phyloP scores from a whole-genome alignment of 2,797 vertebrate species.

The Mormyrus proboscirostris region DNA sequence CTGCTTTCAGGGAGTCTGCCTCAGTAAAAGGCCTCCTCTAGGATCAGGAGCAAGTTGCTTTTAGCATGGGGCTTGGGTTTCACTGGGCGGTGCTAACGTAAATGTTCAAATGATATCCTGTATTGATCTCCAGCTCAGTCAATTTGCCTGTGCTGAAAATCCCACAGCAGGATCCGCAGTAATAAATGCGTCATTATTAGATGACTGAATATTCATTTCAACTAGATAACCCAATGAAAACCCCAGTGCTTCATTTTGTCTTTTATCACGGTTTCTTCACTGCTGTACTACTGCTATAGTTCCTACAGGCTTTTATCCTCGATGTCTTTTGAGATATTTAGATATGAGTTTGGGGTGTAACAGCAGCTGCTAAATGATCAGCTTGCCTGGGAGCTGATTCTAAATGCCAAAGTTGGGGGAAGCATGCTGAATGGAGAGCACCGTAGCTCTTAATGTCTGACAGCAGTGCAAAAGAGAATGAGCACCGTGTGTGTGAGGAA shows the following conservation, averaged over 20 bases:
- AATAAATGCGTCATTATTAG: slow-evolving; percentile 21
- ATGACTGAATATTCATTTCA: slow-evolving; percentile 10
- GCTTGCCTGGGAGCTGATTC: neutral
- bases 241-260: neutral
- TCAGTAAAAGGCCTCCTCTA: slow-evolving; percentile 13
- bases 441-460: neutral
- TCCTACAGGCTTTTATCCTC: neutral
- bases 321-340: neutral
- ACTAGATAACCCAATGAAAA: slow-evolving; percentile 15
- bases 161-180: slow-evolving; percentile 7
- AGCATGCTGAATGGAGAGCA: neutral
- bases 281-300: neutral
- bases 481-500: neutral
- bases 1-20: neutral
- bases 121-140: slow-evolving; percentile 20
- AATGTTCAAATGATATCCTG: slow-evolving; percentile 21
- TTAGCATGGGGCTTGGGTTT: slow-evolving; percentile 17
- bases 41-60: neutral
- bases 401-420: neutral
- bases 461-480: neutral
- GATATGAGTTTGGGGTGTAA: neutral
- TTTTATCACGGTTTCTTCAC: neutral
- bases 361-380: neutral
- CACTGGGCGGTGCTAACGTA: slow-evolving; percentile 1
- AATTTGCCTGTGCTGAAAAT: slow-evolving; percentile 14